Conservation (phyloP, 2,888 invertebrate genomes). For the Campopleginae sp. region DNA sequence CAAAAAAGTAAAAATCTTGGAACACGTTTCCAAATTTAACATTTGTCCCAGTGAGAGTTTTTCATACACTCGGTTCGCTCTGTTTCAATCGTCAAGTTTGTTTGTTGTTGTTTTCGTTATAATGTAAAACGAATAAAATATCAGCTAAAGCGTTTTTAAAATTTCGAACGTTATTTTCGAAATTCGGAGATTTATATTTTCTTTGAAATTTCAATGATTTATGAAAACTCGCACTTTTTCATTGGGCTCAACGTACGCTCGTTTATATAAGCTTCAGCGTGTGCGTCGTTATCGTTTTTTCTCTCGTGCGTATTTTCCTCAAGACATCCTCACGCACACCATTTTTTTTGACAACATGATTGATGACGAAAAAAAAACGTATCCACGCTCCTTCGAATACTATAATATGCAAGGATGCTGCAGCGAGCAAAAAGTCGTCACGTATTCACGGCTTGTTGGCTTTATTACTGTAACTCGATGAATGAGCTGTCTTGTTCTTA, state of each 20-base stretch:
- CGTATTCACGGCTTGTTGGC: conserved; percentile 49
- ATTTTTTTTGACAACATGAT: conserved; percentile 14
- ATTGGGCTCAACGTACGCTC: conserved; percentile 42
- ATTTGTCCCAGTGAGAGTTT: conserved; percentile 22
- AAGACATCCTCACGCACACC: neutral
- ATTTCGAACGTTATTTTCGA: conserved; percentile 25
- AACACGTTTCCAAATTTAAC: conserved; percentile 18
- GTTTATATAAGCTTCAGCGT: conserved; percentile 49
- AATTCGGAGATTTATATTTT: conserved; percentile 26
- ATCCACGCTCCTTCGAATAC: conserved; percentile 45
- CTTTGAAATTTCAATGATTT: conserved; percentile 25
- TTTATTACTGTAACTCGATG: conserved; percentile 55
- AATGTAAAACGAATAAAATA: conserved; percentile 32
- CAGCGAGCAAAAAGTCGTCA: conserved; percentile 26
- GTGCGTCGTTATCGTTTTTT: conserved; percentile 31
- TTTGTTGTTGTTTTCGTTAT: conserved; percentile 1
- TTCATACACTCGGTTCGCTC: neutral
- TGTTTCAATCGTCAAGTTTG: no score
- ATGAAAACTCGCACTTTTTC: conserved; percentile 27
- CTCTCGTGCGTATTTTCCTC: neutral
- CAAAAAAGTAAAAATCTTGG: conserved; percentile 18
- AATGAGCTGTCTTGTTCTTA: conserved; percentile 49
- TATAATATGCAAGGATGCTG: conserved; percentile 40
- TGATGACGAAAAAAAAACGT: conserved; percentile 33
- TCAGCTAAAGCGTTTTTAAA: conserved; percentile 24